Conservation (phyloP, 2,113 vertebrate genomes). For the Chloropsis hardwickii region DNA sequence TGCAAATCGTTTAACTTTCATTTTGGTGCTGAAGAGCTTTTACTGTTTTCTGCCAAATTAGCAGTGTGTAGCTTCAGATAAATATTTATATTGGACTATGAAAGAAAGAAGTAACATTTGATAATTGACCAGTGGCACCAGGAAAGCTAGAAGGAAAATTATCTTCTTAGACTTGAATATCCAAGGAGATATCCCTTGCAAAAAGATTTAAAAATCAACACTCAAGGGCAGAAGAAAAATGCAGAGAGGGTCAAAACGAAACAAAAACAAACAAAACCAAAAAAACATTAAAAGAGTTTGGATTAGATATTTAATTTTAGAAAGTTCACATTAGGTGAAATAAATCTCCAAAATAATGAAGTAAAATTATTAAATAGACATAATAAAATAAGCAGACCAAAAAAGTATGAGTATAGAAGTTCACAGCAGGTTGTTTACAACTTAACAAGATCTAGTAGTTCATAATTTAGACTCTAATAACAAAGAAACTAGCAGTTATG, state of each 20-base stretch:
- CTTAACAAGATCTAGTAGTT: neutral
- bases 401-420: neutral
- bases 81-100: neutral
- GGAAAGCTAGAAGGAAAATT: neutral
- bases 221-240: neutral
- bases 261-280: neutral
- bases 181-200: neutral
- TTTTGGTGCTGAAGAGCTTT: neutral
- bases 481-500: neutral
- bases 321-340: neutral
- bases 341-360: neutral
- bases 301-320: neutral
- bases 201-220: neutral
- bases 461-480: neutral
- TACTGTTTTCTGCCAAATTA: neutral
- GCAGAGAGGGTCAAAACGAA: neutral
- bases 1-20: neutral
- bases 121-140: neutral
- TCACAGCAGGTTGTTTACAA: neutral
- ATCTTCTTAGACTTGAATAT: neutral
- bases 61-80: neutral
- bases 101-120: neutral
- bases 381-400: neutral
- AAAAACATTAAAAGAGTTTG: fast-evolving
- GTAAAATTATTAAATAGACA: neutral